Evolutionary conservation across 2,113 vertebrate species (phyloP).

Genomic region (Herpetotheres cachinnans): DNA sequence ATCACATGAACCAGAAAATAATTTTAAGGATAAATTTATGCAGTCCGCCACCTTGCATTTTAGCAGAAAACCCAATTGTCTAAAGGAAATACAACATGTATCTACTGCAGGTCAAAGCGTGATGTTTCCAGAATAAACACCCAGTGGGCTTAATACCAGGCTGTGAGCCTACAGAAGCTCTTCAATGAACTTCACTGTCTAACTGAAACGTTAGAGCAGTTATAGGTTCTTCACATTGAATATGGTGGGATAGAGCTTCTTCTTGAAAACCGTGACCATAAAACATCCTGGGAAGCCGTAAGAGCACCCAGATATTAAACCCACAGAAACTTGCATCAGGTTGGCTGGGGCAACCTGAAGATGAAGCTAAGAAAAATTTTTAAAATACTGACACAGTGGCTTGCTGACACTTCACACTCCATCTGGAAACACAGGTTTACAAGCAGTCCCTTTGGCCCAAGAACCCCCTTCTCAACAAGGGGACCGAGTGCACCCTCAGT

Average conservation of each 20-base stretch:
- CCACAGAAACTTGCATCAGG: not conserved
- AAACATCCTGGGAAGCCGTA: not conserved
- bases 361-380: not conserved
- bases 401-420: not conserved
- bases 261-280: not conserved
- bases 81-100: not conserved
- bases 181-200: not conserved
- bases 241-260: not conserved
- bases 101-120: not conserved
- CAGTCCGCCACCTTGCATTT: not conserved
- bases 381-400: not conserved
- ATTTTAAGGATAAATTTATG: not conserved
- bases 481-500: no score
- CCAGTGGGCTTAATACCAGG: not conserved
- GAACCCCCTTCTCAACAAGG: not conserved
- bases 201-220: not conserved
- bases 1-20: not conserved
- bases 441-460: rapidly evolving
- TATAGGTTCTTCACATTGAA: not conserved
- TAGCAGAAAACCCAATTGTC: not conserved
- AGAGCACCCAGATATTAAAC: not conserved
- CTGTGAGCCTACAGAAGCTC: not conserved
- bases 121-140: not conserved
- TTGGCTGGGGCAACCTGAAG: not conserved
- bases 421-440: not conserved